Evolutionary conservation across 2,113 vertebrate genomes (phyloP), one percentile per base, ranked within the genome.

Genomic region (Limnothrissa miodon): DNA sequence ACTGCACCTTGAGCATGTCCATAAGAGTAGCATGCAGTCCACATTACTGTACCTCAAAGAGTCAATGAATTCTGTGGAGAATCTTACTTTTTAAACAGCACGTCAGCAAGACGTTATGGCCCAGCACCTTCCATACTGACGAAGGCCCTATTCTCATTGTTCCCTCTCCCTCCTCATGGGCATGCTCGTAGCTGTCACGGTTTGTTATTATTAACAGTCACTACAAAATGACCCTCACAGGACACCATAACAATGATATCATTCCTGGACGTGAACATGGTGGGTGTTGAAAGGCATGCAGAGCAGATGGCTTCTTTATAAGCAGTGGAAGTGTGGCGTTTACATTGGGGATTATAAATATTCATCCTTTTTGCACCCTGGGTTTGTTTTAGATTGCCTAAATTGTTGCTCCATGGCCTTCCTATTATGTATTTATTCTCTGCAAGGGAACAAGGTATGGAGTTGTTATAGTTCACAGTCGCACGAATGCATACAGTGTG

Each of bases 261-360:
- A 10, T 59, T 80, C 39, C 48, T 45, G 79, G 29, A 80, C 62
- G 78, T 45, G 62, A 51, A 46, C 66, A 56, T 80, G 25, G 66
- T 42, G 66, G 25, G 66, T 36, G 66, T 74, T 74, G 66, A 74
- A 13, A 74, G 59, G 59, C 59, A 11, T 33, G 29, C 33, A 81
- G 81, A 90, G 85, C 88, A 90, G 87, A 86, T 89, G 81, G 90
- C 83, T 87, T 81, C 81, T 88, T 88, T 87, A 83, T 91, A 88
- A 15, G 80, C 82, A 80, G 21, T 87, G 83, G 89, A 87, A 87
- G 85, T 80, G 45, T 36, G 83, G 7, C 91, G 84, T 90, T 90
- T 92, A 89, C 87, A 81, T 90, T 80, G 86, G 80, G 85, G 81
- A 85, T 88, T 84, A 88, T 82, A 83, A 86, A 87, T 90, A 89